Evolutionary conservation across 2,888 invertebrate species (phyloP), one percentile per base, ranked within the genome.

Genomic region (Spisula solida): DNA sequence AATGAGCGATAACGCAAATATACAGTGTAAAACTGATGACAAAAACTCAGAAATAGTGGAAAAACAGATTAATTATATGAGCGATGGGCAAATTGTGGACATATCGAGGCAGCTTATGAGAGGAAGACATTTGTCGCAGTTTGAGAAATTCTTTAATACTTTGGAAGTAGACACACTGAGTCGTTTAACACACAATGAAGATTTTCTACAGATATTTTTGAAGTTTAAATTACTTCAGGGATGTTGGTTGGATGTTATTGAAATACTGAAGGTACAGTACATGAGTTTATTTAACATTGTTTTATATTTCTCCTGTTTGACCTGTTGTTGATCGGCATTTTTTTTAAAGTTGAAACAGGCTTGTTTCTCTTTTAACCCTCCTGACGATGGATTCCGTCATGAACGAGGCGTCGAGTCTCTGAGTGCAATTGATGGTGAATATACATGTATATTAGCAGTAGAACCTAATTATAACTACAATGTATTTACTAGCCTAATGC

Each of bases 201-300:
- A 60, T 41, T 82, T 82, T 66, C 47, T 82, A 16, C n/a, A 41
- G 14, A 25, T 66, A 25, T 82, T 47, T 66, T 47, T 66, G 41
- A 82, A 82, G n/a, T 66, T 41, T 47, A 60, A 66, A 82, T 14
- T 82, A 12, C 82, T 41, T 25, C 66, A 56, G 18, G 56, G 56
- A 66, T 75, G 75, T 75, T 75, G 75, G 75, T 16, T 75, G 34
- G 75, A 75, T 75, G 75, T 75, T 16, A 75, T 75, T 31, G 75
- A 75, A 31, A 34, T 75, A 34, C 75, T 75, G 0, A 75, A 75
- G 75, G 75, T 75, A 75, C n/a, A 8, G 60, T 66, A 12, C 14
- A 41, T 41, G 41, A 2, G 41, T 41, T 41, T 8, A 41, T 41
- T 41, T 41, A 5, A 41, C 41, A 5, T 41, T 41, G 41, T n/a